Evolutionary conservation across 2,113 vertebrate species (phyloP).

Genomic region (Cisticola juncidis): DNA sequence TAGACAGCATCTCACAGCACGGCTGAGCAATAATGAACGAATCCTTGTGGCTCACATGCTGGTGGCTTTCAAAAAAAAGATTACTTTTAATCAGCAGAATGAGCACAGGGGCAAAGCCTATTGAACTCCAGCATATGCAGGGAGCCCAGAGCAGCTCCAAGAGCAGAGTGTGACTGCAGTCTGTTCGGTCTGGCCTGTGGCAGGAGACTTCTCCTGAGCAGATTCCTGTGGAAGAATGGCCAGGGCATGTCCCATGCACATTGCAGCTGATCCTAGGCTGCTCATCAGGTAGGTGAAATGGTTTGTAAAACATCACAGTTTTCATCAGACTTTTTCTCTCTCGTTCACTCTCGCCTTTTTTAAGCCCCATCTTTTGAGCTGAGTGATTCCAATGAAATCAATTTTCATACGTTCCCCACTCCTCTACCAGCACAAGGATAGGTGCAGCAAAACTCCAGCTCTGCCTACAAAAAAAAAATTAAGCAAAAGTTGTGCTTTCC

Average conservation of each 20-base stretch:
- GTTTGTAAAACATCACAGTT: constrained; percentile 7
- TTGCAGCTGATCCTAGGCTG: neutral
- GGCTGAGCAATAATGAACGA: constrained; percentile 74
- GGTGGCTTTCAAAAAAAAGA: constrained; percentile 67
- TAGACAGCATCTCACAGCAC: constrained; percentile 69
- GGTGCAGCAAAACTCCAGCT: neutral
- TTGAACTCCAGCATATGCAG: constrained; percentile 33
- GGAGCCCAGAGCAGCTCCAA: constrained; percentile 42
- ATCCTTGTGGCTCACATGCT: constrained; percentile 71
- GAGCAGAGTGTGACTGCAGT: neutral
- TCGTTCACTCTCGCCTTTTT: neutral
- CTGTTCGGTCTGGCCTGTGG: neutral
- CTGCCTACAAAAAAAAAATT: fast-evolving
- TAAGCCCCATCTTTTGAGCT: constrained; percentile 15
- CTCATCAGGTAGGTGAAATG: neutral
- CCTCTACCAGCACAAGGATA: neutral
- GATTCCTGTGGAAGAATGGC: neutral
- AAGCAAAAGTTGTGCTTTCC: neutral
- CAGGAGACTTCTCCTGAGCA: constrained; percentile 25
- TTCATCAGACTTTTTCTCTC: neutral
- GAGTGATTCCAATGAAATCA: neutral
- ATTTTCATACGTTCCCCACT: neutral
- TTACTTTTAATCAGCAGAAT: constrained; percentile 75
- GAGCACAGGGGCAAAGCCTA: constrained; percentile 73
- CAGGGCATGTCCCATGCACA: neutral